These are phyloP conservation scores for Crambe crambe DNA, from an alignment of 37 sponge, comb jelly and placozoan species.

Conservation along the genomic window DNA sequence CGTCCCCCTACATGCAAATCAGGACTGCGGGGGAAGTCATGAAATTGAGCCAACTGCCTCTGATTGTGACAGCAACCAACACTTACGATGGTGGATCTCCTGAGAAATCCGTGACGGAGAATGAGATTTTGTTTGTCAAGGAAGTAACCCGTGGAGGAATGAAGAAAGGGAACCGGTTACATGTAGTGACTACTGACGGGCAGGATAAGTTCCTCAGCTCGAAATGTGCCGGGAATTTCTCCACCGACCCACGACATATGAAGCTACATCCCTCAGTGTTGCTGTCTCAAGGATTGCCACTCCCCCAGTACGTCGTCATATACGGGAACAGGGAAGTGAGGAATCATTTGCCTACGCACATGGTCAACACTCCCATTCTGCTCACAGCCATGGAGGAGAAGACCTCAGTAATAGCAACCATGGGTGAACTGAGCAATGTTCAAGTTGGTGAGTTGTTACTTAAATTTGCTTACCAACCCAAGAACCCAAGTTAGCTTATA, in stretches of 20 bases:
- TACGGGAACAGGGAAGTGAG: background rate
- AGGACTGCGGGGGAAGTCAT: conserved; percentile 20
- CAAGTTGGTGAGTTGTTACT: background rate
- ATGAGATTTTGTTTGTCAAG: conserved; percentile 31
- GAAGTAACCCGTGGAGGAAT: background rate
- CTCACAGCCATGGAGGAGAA: background rate
- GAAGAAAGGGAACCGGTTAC: background rate
- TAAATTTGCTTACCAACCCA: no score
- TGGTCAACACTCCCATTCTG: background rate
- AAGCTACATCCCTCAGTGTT: background rate
- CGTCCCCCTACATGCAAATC: background rate
- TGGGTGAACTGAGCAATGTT: background rate
- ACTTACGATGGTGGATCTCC: conserved; percentile 1
- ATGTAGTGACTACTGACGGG: background rate
- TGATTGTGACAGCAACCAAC: conserved; percentile 16
- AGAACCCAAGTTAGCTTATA: background rate
- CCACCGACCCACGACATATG: background rate
- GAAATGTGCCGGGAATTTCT: conserved; percentile 6
- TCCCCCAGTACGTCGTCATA: conserved; percentile 3
- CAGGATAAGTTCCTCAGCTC: background rate
- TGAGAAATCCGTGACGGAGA: conserved; percentile 22
- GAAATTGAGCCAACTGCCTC: conserved; percentile 25
- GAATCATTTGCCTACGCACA: background rate
- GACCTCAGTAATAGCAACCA: background rate
- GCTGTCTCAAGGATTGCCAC: background rate